These are phyloP conservation scores for Neomonachus schauinslandi DNA, from an alignment of 2,113 vertebrate species.

Conservation along the genomic window DNA sequence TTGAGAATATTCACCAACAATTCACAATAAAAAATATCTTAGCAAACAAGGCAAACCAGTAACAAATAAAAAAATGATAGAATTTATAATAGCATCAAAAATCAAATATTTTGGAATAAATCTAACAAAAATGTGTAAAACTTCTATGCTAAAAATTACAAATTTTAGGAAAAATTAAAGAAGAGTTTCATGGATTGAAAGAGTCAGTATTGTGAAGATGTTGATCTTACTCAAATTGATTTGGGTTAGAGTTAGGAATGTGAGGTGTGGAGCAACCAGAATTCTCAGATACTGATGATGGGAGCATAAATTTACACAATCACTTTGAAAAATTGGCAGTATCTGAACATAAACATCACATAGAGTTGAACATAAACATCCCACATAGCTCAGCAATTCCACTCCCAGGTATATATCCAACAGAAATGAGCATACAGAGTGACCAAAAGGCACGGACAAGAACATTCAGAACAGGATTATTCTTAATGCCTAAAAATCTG, in stretches of 20 bases:
- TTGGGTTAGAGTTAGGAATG: not conserved
- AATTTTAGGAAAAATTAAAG: too few relatives aligned
- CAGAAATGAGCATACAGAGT: not conserved
- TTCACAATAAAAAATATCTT: too few relatives aligned
- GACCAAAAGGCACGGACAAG: not conserved
- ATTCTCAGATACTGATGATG: not conserved
- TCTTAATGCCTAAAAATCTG: not conserved
- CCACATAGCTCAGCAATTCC: too few relatives aligned
- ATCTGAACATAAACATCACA: too few relatives aligned
- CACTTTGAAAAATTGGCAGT: not conserved
- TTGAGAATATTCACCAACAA: too few relatives aligned
- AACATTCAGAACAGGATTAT: not conserved
- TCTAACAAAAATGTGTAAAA: too few relatives aligned
- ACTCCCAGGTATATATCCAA: not conserved
- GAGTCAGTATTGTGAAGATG: not conserved
- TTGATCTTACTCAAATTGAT: not conserved
- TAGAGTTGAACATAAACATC: too few relatives aligned
- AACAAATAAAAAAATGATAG: not conserved
- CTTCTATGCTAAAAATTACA: too few relatives aligned
- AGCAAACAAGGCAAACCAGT: not conserved
- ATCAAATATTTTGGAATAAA: not conserved
- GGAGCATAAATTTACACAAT: not conserved
- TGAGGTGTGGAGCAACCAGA: not conserved
- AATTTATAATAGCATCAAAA: not conserved
- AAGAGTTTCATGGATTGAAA: too few relatives aligned